phyloP scores from a whole-genome alignment of 2,113 vertebrate species.

The Hippocampus mohnikei region DNA sequence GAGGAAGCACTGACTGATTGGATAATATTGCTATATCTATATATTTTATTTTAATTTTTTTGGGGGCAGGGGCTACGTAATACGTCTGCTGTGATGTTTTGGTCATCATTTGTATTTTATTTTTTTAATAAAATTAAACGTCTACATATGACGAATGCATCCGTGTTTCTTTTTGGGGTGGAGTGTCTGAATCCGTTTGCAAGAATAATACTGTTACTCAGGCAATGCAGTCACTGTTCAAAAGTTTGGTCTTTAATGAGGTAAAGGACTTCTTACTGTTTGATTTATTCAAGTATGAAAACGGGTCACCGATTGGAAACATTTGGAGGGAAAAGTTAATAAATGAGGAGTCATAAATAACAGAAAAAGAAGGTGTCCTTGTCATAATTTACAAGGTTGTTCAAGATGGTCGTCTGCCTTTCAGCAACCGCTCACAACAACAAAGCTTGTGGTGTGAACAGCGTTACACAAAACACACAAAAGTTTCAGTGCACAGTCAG shows the following conservation, averaged over 20 bases:
- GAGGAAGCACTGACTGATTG: slow-evolving; percentile 45
- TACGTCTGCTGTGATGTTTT: slow-evolving; percentile 64
- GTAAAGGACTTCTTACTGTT: not conserved
- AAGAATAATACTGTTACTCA: not conserved
- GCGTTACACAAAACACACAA: not conserved
- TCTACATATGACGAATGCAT: slow-evolving; percentile 40
- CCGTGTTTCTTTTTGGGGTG: not conserved
- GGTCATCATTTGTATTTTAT: slow-evolving; percentile 78
- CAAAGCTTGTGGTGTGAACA: not conserved
- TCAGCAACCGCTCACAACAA: not conserved
- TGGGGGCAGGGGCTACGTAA: slow-evolving; percentile 32
- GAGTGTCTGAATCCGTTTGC: not conserved
- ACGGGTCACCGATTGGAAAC: not conserved
- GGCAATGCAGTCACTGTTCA: not conserved
- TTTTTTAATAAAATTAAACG: slow-evolving; percentile 77
- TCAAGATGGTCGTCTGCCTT: not conserved
- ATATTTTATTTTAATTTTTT: not conserved
- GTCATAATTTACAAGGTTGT: not conserved
- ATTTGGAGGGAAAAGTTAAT: not conserved
- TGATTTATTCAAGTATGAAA: not conserved
- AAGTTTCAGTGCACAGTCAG: too few relatives aligned
- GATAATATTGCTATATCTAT: slow-evolving; percentile 35
- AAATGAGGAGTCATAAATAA: not conserved
- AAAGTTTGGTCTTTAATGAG: not conserved
- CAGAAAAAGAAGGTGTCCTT: not conserved